Conservation (phyloP, 2,888 invertebrate species). For the Ommatoiulus sabulosus region DNA sequence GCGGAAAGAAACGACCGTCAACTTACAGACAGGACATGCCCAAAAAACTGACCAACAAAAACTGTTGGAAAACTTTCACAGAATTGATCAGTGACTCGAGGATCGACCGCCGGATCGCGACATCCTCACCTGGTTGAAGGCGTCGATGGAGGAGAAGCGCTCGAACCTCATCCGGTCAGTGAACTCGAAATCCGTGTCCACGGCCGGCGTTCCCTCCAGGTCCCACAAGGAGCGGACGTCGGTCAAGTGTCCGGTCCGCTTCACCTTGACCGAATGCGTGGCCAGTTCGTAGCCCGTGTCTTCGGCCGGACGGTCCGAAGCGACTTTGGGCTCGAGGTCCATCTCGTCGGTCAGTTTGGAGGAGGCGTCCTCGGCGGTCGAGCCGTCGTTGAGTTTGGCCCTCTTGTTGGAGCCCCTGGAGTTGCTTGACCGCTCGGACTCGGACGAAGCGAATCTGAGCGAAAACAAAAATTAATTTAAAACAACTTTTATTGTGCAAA, state of each 20-base stretch:
- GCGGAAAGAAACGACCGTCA: neutral
- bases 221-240: constrained; percentile 73
- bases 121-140: constrained; percentile 72
- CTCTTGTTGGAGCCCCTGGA: neutral
- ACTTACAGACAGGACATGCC: neutral
- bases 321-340: neutral
- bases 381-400: neutral
- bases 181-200: constrained; percentile 65
- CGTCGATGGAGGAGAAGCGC: constrained; percentile 70
- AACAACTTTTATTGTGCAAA: too few species aligned
- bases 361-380: neutral
- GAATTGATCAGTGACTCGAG: too few species aligned
- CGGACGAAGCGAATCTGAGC: neutral
- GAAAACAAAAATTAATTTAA: neutral
- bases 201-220: constrained; percentile 66
- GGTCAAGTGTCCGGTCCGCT: constrained; percentile 72
- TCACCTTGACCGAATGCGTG: constrained; percentile 73
- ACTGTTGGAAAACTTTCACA: too few species aligned
- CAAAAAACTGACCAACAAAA: neutral
- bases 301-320: neutral
- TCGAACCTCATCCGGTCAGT: constrained; percentile 67
- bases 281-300: constrained; percentile 71
- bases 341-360: neutral
- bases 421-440: neutral
- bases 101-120: neutral